Conservation (phyloP, 2,888 invertebrate species). For the Galerucella nymphaeae region DNA sequence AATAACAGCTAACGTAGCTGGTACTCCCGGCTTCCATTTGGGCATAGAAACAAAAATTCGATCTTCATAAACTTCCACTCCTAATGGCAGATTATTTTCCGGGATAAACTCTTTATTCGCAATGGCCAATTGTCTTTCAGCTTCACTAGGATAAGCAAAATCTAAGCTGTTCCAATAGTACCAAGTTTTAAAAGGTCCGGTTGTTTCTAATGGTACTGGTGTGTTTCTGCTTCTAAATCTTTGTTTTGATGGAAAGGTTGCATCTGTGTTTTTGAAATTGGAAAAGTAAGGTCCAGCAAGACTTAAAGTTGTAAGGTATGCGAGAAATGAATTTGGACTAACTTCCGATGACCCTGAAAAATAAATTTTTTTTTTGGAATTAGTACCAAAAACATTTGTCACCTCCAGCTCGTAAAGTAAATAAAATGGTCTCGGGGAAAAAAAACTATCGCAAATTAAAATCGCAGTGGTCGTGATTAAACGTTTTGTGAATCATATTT, state of each 20-base stretch:
- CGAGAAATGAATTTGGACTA: conserved; percentile 60
- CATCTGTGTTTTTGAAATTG: neutral
- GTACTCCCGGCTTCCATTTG: conserved; percentile 80
- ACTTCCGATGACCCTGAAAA: conserved; percentile 24
- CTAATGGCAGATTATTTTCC: conserved; percentile 78
- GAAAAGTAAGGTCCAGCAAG: conserved; percentile 38
- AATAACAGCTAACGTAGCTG: conserved; percentile 78
- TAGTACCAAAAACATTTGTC: too few relatives aligned
- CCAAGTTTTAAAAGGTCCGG: conserved; percentile 71
- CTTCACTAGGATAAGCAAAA: conserved; percentile 74
- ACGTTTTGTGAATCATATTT: too few relatives aligned
- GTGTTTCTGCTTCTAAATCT: neutral
- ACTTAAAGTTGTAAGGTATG: conserved; percentile 68
- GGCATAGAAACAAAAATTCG: conserved; percentile 82
- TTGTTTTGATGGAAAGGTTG: neutral
- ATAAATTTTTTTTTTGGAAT: too few relatives aligned
- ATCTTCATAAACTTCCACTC: conserved; percentile 76
- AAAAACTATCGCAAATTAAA: too few relatives aligned
- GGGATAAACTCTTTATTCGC: conserved; percentile 73
- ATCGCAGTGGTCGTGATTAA: too few relatives aligned
- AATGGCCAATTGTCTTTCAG: conserved; percentile 71
- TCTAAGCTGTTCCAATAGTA: conserved; percentile 83
- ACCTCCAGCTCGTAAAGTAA: too few relatives aligned
- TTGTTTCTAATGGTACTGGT: conserved; percentile 61
- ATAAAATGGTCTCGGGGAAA: too few relatives aligned